Evolutionary conservation across 2,113 vertebrate species (phyloP).

Genomic region (Lagopus muta): DNA sequence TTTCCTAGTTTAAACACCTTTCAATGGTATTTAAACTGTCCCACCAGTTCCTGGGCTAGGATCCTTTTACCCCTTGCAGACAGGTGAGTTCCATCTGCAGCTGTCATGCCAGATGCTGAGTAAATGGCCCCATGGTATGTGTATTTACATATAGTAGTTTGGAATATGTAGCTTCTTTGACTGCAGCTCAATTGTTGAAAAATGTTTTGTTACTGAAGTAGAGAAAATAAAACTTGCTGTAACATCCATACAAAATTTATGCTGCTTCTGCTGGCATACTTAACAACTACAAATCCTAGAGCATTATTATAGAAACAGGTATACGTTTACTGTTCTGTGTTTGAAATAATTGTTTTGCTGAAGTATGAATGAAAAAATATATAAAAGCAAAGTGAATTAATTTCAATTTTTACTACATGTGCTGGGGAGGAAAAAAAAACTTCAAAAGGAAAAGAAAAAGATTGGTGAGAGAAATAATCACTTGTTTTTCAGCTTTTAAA

Average conservation of each 20-base stretch:
- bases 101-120: too few relatives aligned
- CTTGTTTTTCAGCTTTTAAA: not conserved
- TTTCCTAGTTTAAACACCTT: too few relatives aligned
- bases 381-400: constrained; percentile 19
- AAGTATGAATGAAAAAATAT: not conserved
- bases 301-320: not conserved
- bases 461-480: not conserved
- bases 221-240: not conserved
- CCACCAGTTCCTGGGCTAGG: too few relatives aligned
- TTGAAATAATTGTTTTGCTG: constrained; percentile 15
- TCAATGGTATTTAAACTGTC: too few relatives aligned
- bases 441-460: not conserved
- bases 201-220: not conserved
- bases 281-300: not conserved
- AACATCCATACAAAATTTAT: not conserved
- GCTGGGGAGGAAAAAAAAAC: not conserved
- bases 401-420: constrained; percentile 16
- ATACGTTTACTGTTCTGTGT: not conserved
- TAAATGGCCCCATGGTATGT: not conserved
- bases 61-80: too few relatives aligned
- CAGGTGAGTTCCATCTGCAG: too few relatives aligned
- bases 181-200: not conserved
- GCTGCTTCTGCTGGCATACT: not conserved
- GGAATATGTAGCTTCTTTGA: not conserved
- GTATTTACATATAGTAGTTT: not conserved